These are phyloP conservation scores for Neodon shergylaensis DNA, from an alignment of 2,113 vertebrate genomes.

Conservation along the genomic window DNA sequence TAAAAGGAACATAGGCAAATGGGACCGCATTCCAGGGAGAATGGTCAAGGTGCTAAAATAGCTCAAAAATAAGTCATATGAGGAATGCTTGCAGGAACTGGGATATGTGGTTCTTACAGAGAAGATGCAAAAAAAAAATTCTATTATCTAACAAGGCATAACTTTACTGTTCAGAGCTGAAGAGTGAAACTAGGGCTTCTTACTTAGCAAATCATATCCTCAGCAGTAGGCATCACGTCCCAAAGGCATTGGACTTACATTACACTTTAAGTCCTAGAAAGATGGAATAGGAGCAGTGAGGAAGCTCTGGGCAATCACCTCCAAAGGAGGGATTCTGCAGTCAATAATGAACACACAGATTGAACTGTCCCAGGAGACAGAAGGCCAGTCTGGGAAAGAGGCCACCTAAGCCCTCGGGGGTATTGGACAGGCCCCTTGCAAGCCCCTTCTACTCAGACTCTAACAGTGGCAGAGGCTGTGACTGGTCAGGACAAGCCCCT, in stretches of 20 bases:
- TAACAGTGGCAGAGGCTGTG: not conserved
- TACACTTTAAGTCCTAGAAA: not conserved
- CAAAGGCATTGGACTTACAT: not conserved
- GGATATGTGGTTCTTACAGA: not conserved
- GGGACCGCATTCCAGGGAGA: not conserved
- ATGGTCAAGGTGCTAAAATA: not conserved
- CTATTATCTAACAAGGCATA: not conserved
- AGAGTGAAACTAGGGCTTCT: not conserved
- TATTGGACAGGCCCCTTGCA: not conserved
- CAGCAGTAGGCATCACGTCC: not conserved
- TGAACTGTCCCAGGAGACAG: not conserved
- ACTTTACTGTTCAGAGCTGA: not conserved
- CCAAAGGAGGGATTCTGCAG: not conserved
- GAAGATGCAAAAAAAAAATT: not conserved
- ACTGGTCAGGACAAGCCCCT: too few species aligned
- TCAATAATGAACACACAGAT: accelerated
- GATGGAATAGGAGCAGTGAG: not conserved
- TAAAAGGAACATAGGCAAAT: not conserved
- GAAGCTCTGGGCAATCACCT: not conserved
- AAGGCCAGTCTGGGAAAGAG: not conserved
- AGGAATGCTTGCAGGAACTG: not conserved
- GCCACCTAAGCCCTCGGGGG: not conserved
- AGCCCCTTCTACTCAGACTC: not conserved
- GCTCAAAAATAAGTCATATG: not conserved
- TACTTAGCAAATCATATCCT: not conserved